These are phyloP conservation scores for Drosophila mimetica DNA, from an alignment of 2,888 invertebrate species.

Conservation along the genomic window DNA sequence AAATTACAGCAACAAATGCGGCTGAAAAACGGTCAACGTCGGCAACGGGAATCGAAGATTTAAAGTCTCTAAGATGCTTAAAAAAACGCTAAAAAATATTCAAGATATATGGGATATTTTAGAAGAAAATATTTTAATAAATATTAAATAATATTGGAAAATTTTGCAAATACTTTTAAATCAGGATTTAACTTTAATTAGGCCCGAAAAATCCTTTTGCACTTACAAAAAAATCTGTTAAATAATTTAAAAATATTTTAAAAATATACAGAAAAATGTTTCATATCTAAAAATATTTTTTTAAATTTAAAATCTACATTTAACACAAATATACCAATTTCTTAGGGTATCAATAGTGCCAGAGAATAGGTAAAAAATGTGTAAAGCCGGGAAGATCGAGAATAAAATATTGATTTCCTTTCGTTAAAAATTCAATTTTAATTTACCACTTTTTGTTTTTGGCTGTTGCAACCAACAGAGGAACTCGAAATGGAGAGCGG, in stretches of 20 bases:
- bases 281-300: too few relatives aligned
- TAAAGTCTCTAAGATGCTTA: background rate
- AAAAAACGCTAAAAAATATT: background rate
- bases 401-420: conserved; percentile 1
- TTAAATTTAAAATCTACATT: too few relatives aligned
- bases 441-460: background rate
- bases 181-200: too few relatives aligned
- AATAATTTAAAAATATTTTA: too few relatives aligned
- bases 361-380: background rate
- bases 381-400: background rate
- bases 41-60: conserved; percentile 27
- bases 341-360: background rate
- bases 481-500: conserved; percentile 3
- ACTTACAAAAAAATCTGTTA: too few relatives aligned
- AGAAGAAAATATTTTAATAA: too few relatives aligned
- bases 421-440: conserved; percentile 9
- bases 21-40: conserved; percentile 32
- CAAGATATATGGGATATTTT: background rate
- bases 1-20: conserved; percentile 60
- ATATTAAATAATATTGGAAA: background rate
- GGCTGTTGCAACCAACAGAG: background rate
- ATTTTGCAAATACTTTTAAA: background rate
- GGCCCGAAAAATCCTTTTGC: too few relatives aligned
- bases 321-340: background rate
- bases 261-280: too few relatives aligned